phyloP scores from a whole-genome alignment of 2,113 vertebrate genomes.

The Bufo bufo region DNA sequence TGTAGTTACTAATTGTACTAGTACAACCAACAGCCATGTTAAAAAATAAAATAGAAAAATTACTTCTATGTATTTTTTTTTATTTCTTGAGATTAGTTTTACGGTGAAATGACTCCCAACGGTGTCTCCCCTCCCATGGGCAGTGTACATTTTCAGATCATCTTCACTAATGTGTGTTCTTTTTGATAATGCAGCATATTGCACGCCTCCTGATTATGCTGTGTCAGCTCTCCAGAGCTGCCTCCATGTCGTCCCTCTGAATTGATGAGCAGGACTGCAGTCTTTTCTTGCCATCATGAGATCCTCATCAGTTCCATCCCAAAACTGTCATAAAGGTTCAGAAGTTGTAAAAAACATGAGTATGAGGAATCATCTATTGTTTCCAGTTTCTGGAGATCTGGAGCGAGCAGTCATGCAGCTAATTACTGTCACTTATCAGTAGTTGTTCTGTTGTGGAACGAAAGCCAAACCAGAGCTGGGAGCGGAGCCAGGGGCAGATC shows the following conservation, averaged over 20 bases:
- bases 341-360: slow-evolving; percentile 5
- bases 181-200: slow-evolving; percentile 58
- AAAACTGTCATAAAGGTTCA: not conserved
- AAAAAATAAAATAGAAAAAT: not conserved
- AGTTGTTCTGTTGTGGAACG: slow-evolving; percentile 14
- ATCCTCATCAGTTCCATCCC: not conserved
- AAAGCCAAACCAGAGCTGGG: slow-evolving; percentile 16
- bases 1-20: not conserved
- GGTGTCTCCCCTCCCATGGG: not conserved
- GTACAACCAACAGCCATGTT: not conserved
- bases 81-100: not conserved
- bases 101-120: not conserved
- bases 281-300: slow-evolving; percentile 14
- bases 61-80: not conserved
- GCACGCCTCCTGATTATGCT: slow-evolving; percentile 60
- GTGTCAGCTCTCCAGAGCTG: slow-evolving; percentile 59
- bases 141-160: not conserved
- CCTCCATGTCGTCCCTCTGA: slow-evolving; percentile 53
- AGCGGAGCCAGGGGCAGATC: slow-evolving; percentile 1
- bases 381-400: not conserved
- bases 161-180: slow-evolving; percentile 27
- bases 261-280: slow-evolving; percentile 40
- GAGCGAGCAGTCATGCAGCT: slow-evolving; percentile 5
- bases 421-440: slow-evolving; percentile 39
- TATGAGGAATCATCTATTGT: not conserved